Evolutionary conservation across 2,113 vertebrate genomes (phyloP), one percentile per base, ranked within the genome.

Genomic region (Enhydra lutris): DNA sequence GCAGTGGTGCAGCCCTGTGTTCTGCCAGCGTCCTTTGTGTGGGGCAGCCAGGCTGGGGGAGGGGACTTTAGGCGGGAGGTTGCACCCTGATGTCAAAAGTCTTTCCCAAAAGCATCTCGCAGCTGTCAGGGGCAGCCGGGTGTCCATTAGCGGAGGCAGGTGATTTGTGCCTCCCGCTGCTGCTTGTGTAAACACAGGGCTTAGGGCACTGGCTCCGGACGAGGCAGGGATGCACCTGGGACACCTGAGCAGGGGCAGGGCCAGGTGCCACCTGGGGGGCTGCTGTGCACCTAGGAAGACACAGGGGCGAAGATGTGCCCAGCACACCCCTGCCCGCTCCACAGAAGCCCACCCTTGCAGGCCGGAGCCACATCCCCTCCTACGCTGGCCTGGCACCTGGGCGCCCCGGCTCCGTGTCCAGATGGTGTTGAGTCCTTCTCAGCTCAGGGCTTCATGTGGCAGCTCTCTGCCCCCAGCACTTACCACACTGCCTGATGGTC

Each of bases 121-220:
- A 92, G 92, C 96, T 97, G 95, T 96, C 94, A 59, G 95, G 82
- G 88, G 76, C 45, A 31, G 4, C 39, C 29, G 26, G 1, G 45
- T 23, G 7, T 97, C 96, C 97, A 97, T 98, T 95, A 98, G 94
- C 5, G 34, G 57, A 80, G 96, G 79, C 83, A 69, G 88, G 92
- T 87, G 91, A 91, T 97, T 96, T 97, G 97, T 89, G 55, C 34
- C 39, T 45, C 45, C 42, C n/a, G 95, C 93, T 80, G 90, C 89
- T 78, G 50, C 93, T 94, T 83, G 73, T 96, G n/a, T 98, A 98
- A 98, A 98, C 96, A 98, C 26, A 92, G 63, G 96, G 89, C 89
- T 97, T 76, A 95, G 82, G 74, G 57, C 13, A 9, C n/a, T 9
- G 82, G 63, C 63, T 73, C 5, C 8, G 39, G 23, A n/a, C 7